A percentile compares a stretch with the other conserved stretches of the same genome.
Conservation (phyloP, 1,140 invertebrate genomes). For the Saccostrea cuccullata region DNA sequence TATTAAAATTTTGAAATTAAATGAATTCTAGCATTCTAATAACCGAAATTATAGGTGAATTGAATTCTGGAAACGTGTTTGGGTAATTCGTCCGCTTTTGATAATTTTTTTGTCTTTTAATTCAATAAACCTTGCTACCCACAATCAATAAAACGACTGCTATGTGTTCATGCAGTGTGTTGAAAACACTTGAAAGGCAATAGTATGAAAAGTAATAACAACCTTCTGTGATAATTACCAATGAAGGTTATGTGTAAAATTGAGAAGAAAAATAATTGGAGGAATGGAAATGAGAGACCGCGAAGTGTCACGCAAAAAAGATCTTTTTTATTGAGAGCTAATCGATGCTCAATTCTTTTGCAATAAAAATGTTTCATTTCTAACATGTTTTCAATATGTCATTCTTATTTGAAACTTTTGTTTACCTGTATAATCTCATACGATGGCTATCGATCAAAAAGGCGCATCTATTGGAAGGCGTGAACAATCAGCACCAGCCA, state of each 20-base stretch:
- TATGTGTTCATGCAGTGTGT: background rate
- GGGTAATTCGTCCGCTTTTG: background rate
- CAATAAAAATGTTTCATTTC: constrained; percentile 16
- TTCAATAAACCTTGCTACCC: background rate
- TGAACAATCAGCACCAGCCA: background rate
- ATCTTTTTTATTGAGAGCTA: background rate
- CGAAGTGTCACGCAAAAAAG: background rate
- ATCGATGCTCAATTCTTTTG: background rate
- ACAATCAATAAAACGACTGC: background rate
- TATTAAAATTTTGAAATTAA: background rate
- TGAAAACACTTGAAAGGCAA: background rate
- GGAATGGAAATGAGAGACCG: background rate
- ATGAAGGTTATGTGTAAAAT: background rate
- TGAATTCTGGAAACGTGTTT: background rate
- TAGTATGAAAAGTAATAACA: too few relatives aligned
- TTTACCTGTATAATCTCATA: constrained; percentile 36
- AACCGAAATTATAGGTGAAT: too few relatives aligned
- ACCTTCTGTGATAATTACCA: too few relatives aligned
- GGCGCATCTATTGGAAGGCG: background rate
- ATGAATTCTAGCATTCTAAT: background rate
- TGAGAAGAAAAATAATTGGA: background rate
- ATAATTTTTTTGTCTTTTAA: background rate
- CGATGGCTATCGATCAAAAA: background rate
- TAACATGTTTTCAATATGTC: constrained; percentile 35
- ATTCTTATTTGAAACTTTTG: constrained; percentile 30